A percentile compares a stretch with the other conserved stretches of the same genome.
Evolutionary conservation across 2,797 vertebrate genomes (phyloP).

Genomic region (Cynodonichthys magdalenae): DNA sequence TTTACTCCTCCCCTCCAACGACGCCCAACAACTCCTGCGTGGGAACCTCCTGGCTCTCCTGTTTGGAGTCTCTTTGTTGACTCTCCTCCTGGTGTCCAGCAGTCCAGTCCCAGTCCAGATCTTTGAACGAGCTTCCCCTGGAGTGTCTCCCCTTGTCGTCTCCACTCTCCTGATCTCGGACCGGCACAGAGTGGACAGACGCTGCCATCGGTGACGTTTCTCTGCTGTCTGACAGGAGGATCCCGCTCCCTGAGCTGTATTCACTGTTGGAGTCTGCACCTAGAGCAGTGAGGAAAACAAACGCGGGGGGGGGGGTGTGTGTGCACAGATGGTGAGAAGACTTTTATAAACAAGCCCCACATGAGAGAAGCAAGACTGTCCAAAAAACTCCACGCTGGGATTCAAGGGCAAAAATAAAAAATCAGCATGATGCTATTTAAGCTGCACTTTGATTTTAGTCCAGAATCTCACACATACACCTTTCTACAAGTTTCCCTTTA

Average conservation of each 20-base stretch:
- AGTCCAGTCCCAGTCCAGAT: constrained; percentile 81
- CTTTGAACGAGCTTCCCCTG: constrained; percentile 84
- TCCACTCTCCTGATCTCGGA: constrained; percentile 69
- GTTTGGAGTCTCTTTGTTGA: constrained; percentile 18
- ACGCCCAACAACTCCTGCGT: constrained; percentile 66
- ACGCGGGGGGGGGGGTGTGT: constrained; percentile 25
- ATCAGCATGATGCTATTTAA: constrained; percentile 41
- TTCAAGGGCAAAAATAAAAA: constrained; percentile 27
- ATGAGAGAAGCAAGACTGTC: constrained; percentile 48
- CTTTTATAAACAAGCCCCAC: constrained; percentile 61
- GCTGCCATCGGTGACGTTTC: constrained; percentile 82
- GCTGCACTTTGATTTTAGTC: constrained; percentile 26
- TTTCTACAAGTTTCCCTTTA: constrained; percentile 1
- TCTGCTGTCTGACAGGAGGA: constrained; percentile 86
- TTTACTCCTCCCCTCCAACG: constrained; percentile 79
- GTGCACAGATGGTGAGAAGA: constrained; percentile 62
- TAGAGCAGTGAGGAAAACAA: constrained; percentile 53
- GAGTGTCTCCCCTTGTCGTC: constrained; percentile 80
- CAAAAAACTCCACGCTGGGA: constrained; percentile 40
- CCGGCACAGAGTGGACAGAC: constrained; percentile 43
- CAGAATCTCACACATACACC: constrained; percentile 7
- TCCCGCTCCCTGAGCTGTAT: constrained; percentile 84
- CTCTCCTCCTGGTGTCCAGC: constrained; percentile 61
- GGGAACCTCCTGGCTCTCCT: constrained; percentile 65
- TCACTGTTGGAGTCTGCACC: constrained; percentile 86